Evolutionary conservation across 2,888 invertebrate species (phyloP), one percentile per base, ranked within the genome.

Genomic region (Mythimna impura): DNA sequence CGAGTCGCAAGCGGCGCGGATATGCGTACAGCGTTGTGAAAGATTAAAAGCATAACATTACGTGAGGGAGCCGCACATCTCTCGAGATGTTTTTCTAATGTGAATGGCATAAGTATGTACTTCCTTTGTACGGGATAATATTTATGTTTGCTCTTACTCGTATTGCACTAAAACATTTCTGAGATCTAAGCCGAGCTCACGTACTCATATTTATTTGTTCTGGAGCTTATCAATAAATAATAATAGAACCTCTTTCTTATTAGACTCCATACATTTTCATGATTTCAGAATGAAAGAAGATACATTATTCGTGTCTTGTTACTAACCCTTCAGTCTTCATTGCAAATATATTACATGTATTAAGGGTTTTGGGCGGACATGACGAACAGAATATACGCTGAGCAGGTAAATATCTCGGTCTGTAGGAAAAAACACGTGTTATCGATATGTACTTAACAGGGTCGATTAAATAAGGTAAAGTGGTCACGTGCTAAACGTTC

Each of bases 11-110:
- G 65, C 66, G 5, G 3, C 30, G 25, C n/a, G 57, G 55, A 67
- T 72, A 55, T 76, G 70, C 67, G 17, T 72, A 78, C 68, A 68
- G 81, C 73, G 73, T 82, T 75, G 68, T 80, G 76, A 79, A 79
- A 84, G 75, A 86, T 86, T 85, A 81, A 82, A 86, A 81, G 73
- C 82, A 79, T 80, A 81, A 77, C 68, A 67, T 76, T 76, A 82
- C 74, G 76, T 81, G 76, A 80, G 73, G 70, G 63, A 62, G 73
- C 71, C 69, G 36, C 66, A 73, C 55, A 67, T 10, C 55, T 61
- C 63, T n/a, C 40, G 62, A 66, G 55, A 71, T 73, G 76, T 73
- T 77, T 64, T 69, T 73, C 55, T 76, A 72, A 80, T 78, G 73
- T 71, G 62, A 72, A 80, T 67, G 63, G 58, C 61, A 52, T 62